phyloP scores from a whole-genome alignment of 2,888 invertebrate species.

The Lycia hirtaria region DNA sequence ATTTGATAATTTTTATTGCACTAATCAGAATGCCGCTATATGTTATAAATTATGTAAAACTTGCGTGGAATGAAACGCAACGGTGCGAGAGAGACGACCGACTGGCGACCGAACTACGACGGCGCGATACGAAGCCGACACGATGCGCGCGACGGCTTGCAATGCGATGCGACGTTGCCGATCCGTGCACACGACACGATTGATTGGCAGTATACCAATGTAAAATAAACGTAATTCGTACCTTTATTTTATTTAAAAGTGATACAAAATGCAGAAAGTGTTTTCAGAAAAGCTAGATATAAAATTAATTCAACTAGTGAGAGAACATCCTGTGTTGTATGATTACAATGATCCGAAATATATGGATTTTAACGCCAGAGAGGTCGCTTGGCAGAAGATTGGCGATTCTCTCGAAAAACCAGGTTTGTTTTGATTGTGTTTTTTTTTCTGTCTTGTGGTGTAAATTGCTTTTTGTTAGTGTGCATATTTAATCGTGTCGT shows the following conservation, averaged over 20 bases:
- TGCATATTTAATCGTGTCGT: slow-evolving; percentile 42
- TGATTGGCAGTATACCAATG: background rate
- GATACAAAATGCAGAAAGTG: slow-evolving; percentile 47
- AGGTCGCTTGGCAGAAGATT: slow-evolving; percentile 79
- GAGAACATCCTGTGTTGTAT: slow-evolving; percentile 67
- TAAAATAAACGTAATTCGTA: slow-evolving; percentile 15
- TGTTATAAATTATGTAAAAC: too few relatives aligned
- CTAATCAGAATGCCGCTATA: too few relatives aligned
- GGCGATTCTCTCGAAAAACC: slow-evolving; percentile 73
- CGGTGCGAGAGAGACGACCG: slow-evolving; percentile 29
- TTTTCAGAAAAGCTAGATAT: slow-evolving; percentile 66
- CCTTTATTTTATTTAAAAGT: too few relatives aligned
- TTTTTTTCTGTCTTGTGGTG: slow-evolving; percentile 18
- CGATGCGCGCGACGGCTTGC: slow-evolving; percentile 35
- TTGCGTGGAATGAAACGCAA: slow-evolving; percentile 41
- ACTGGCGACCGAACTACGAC: slow-evolving; percentile 39
- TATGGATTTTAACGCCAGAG: slow-evolving; percentile 75
- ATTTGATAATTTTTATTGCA: too few relatives aligned
- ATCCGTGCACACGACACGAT: slow-evolving; percentile 36
- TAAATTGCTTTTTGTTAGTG: slow-evolving; percentile 41
- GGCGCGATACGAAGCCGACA: slow-evolving; percentile 36
- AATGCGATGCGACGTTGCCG: slow-evolving; percentile 43
- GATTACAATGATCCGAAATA: slow-evolving; percentile 69
- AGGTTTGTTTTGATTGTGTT: slow-evolving; percentile 67
- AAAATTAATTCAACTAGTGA: slow-evolving; percentile 66